Conservation (phyloP, 1,140 invertebrate species). For the Bombus ignitus region DNA sequence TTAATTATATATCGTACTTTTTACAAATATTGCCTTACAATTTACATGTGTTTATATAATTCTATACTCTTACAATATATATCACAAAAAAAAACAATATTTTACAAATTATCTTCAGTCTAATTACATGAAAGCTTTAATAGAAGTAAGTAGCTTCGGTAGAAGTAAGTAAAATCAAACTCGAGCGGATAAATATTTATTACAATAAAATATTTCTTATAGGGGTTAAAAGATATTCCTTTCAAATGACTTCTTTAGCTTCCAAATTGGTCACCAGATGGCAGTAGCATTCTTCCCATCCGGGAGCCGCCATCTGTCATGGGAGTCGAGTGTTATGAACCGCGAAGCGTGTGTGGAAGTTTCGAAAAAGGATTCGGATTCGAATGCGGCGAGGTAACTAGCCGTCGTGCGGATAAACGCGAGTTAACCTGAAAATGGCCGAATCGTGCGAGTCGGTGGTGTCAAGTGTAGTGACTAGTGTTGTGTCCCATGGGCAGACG, state of each 20-base stretch:
- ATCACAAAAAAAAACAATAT: background rate
- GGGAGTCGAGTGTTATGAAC: conserved; percentile 26
- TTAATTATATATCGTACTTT: background rate
- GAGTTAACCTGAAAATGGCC: conserved; percentile 78
- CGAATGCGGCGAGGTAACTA: conserved; percentile 66
- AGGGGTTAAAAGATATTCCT: background rate
- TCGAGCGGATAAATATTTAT: too few relatives aligned
- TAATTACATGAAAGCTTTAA: background rate
- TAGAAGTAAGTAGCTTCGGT: background rate
- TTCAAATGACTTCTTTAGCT: background rate
- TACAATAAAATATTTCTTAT: background rate
- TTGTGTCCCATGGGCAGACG: conserved; percentile 41
- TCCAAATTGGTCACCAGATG: background rate
- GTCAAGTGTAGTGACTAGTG: conserved; percentile 64
- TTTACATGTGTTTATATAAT: background rate
- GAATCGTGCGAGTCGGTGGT: conserved; percentile 69
- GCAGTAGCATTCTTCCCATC: conserved; percentile 23
- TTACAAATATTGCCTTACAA: background rate
- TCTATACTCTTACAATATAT: background rate
- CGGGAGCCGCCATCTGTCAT: conserved; percentile 51
- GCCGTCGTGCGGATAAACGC: conserved; percentile 65
- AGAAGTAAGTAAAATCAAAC: background rate
- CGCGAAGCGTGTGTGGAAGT: conserved; percentile 66
- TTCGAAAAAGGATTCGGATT: conserved; percentile 71
- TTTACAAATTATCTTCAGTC: background rate